Conservation (phyloP, 2,797 vertebrate species). For the Rhodeus uyekii region DNA sequence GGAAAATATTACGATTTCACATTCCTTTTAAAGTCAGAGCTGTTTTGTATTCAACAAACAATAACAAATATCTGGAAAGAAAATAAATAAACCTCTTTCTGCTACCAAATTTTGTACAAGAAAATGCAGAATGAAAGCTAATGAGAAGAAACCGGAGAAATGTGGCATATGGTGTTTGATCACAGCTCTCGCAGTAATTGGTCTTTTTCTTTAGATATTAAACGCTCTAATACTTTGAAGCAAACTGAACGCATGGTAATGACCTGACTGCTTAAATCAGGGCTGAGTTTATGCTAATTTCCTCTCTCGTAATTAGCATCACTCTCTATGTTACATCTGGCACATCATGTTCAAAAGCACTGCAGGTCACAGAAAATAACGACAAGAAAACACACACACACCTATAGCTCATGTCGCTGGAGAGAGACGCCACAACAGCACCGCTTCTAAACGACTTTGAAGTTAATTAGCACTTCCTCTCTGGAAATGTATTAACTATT, state of each 20-base stretch:
- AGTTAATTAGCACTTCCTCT: constrained; percentile 53
- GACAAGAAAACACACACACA: neutral
- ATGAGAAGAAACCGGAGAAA: constrained; percentile 4
- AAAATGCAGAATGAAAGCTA: neutral
- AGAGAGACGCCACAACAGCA: constrained; percentile 27
- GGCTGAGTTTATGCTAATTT: constrained; percentile 61
- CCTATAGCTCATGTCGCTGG: constrained; percentile 12
- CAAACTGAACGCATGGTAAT: constrained; percentile 54
- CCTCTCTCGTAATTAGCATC: constrained; percentile 61
- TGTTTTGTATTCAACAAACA: no score
- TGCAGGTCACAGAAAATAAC: constrained; percentile 49
- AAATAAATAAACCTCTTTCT: neutral
- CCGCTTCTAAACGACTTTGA: constrained; percentile 42
- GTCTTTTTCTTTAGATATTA: constrained; percentile 52
- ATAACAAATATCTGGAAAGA: neutral
- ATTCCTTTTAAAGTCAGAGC: neutral
- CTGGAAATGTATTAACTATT: neutral
- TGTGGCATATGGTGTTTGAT: constrained; percentile 48
- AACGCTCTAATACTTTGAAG: constrained; percentile 52
- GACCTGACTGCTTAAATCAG: constrained; percentile 60
- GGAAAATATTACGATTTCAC: neutral
- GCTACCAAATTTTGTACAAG: neutral
- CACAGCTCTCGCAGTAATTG: constrained; percentile 47
- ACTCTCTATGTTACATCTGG: constrained; percentile 55
- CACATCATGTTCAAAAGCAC: constrained; percentile 51